These are phyloP conservation scores for Tapirus indicus DNA, from an alignment of 2,797 vertebrate genomes.

Conservation along the genomic window DNA sequence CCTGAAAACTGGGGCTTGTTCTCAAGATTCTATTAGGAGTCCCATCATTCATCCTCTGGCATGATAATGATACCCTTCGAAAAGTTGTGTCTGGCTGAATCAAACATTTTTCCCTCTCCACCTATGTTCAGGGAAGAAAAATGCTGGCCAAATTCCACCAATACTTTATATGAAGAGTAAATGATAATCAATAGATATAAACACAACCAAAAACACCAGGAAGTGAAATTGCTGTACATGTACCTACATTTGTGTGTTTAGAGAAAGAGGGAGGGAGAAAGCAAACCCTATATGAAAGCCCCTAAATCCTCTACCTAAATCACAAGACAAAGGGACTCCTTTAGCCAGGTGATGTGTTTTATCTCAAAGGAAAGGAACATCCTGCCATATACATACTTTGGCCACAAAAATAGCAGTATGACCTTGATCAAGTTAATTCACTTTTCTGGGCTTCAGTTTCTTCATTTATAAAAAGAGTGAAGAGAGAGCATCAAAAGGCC, in stretches of 20 bases:
- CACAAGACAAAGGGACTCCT: constrained; percentile 15
- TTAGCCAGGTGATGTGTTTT: background rate
- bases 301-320: constrained; percentile 46
- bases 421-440: constrained; percentile 28
- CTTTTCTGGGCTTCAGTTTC: background rate
- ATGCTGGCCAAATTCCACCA: background rate
- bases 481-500: background rate
- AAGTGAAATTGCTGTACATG: background rate
- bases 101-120: background rate
- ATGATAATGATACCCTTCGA: constrained; percentile 28
- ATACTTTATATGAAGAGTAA: constrained; percentile 19
- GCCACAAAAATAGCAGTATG: background rate
- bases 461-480: background rate
- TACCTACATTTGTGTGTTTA: background rate
- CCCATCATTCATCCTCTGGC: constrained; percentile 27
- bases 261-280: background rate
- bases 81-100: background rate
- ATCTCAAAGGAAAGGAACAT: constrained; percentile 47
- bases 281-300: constrained; percentile 19
- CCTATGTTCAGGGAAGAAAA: background rate
- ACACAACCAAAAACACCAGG: background rate
- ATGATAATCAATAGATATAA: background rate
- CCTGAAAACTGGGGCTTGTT: background rate
- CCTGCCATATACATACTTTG: constrained; percentile 7
- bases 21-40: constrained; percentile 52